phyloP scores from a whole-genome alignment of 2,797 vertebrate species.

The Clamator glandarius region DNA sequence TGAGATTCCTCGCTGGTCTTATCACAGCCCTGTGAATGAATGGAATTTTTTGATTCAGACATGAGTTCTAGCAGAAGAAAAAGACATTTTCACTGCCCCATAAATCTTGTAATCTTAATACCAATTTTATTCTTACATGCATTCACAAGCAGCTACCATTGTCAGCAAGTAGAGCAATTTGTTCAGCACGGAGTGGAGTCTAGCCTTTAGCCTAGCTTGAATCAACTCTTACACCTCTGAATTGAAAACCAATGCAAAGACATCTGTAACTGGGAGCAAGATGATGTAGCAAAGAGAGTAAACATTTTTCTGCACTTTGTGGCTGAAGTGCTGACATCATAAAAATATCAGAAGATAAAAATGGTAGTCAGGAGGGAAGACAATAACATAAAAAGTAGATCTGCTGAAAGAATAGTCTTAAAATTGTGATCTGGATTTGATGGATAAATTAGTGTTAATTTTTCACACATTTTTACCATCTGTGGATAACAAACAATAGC shows the following conservation, averaged over 20 bases:
- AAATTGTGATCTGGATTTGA: not conserved
- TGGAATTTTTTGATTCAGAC: not conserved
- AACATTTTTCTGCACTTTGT: not conserved
- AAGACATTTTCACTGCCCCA: not conserved
- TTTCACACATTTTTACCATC: not conserved
- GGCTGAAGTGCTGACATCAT: not conserved
- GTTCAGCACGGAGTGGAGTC: slow-evolving; percentile 13
- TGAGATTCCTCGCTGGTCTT: not conserved
- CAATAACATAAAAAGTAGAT: not conserved
- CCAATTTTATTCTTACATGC: slow-evolving; percentile 18
- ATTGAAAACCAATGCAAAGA: not conserved
- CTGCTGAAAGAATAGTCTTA: not conserved
- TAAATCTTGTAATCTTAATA: slow-evolving; percentile 47
- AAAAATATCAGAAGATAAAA: slow-evolving; percentile 1
- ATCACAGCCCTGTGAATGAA: not conserved
- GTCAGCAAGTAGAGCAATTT: slow-evolving; percentile 49
- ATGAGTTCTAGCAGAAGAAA: not conserved
- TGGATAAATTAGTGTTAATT: not conserved
- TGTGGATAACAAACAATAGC: not conserved
- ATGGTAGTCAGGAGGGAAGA: not conserved
- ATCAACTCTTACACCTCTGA: not conserved
- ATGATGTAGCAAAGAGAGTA: not conserved
- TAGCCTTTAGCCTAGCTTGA: not conserved
- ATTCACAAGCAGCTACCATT: slow-evolving; percentile 9
- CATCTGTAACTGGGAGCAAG: not conserved